Conservation (phyloP, 1,140 invertebrate species). For the Drosophila teissieri region DNA sequence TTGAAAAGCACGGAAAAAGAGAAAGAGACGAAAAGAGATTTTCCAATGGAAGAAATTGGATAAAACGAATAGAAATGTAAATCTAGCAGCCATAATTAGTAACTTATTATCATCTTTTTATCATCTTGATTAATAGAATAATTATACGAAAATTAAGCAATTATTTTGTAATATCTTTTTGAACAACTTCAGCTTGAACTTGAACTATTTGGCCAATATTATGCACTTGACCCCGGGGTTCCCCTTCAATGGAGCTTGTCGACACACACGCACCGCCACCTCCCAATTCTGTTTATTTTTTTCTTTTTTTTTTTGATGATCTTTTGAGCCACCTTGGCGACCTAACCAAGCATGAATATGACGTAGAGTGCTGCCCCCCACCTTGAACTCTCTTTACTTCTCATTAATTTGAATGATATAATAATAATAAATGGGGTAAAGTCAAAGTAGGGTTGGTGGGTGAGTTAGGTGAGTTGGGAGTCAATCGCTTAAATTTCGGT, state of each 20-base stretch:
- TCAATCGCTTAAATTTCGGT: not conserved
- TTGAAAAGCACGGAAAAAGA: constrained; percentile 20
- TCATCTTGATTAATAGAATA: too few relatives aligned
- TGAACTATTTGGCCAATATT: constrained; percentile 10
- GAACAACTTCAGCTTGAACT: constrained; percentile 5
- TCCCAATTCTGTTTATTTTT: not conserved
- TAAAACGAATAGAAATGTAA: not conserved
- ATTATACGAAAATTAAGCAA: too few relatives aligned
- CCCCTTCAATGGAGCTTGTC: constrained; percentile 50
- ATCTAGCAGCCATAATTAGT: not conserved
- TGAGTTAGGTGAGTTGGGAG: constrained; percentile 2
- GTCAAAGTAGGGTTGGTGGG: constrained; percentile 2
- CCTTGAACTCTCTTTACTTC: constrained; percentile 19
- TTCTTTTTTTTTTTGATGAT: not conserved
- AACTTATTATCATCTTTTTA: too few relatives aligned
- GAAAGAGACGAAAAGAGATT: too few relatives aligned
- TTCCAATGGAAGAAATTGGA: not conserved
- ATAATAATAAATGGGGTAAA: constrained; percentile 13
- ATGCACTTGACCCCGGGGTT: constrained; percentile 46
- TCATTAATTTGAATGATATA: constrained; percentile 63
- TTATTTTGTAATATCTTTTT: not conserved
- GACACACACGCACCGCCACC: constrained; percentile 31
- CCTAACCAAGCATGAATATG: constrained; percentile 46
- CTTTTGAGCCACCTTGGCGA: constrained; percentile 20
- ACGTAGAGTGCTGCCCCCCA: constrained; percentile 7